Evolutionary conservation across 2,797 vertebrate species (phyloP).

Genomic region (Scolopax rusticola): DNA sequence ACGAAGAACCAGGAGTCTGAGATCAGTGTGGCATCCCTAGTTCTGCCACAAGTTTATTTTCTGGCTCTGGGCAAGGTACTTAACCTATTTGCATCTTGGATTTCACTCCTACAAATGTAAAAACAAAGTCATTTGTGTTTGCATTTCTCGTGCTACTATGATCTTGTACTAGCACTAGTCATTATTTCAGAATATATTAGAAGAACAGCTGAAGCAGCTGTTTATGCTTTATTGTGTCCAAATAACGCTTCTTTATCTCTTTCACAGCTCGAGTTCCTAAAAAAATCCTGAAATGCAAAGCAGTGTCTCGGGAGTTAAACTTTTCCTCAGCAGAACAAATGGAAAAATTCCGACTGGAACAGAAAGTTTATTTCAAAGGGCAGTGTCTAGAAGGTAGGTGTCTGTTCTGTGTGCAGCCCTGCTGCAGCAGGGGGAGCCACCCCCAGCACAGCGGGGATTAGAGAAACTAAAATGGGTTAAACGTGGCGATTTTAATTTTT

Average conservation of each 20-base stretch:
- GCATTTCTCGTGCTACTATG: background rate
- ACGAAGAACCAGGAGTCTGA: background rate
- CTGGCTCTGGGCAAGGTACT: background rate
- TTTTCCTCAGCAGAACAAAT: constrained; percentile 97
- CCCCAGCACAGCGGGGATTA: background rate
- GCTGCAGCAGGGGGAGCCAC: background rate
- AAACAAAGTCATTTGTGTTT: background rate
- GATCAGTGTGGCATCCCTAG: background rate
- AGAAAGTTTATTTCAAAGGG: constrained; percentile 99
- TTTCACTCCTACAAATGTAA: background rate
- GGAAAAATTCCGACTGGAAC: constrained; percentile 98
- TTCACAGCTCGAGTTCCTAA: constrained; percentile 94
- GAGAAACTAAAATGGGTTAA: background rate
- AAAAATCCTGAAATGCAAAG: constrained; percentile 99
- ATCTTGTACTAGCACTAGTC: background rate
- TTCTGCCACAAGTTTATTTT: background rate
- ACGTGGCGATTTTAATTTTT: constrained; percentile 39
- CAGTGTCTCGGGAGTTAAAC: constrained; percentile 97
- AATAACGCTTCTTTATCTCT: constrained; percentile 41
- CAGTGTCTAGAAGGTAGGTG: constrained; percentile 97
- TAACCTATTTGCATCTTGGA: background rate
- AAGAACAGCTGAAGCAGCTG: background rate
- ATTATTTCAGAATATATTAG: background rate
- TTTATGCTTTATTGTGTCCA: background rate
- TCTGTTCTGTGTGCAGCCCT: background rate